Conservation (phyloP, 2,113 vertebrate species). For the Psittacula cyanocephala region DNA sequence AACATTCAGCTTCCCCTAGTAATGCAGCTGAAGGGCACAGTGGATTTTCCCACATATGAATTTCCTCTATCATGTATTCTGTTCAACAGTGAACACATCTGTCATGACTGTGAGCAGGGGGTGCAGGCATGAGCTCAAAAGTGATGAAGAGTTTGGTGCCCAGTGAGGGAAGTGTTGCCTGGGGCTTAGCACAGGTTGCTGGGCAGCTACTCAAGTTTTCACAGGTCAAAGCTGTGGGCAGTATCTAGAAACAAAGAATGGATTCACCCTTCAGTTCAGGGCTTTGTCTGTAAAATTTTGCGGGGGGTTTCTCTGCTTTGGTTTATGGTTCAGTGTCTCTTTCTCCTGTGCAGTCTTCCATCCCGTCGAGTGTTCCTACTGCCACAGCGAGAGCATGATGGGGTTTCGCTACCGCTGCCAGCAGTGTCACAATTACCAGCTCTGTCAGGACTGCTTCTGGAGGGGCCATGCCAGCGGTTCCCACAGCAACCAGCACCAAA, state of each 20-base stretch:
- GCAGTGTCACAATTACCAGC: constrained; percentile 99
- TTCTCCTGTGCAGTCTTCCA: constrained; percentile 88
- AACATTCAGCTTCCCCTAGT: neutral
- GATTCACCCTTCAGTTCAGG: neutral
- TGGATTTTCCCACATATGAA: neutral
- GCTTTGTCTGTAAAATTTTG: neutral
- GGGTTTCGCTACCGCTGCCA: constrained; percentile 99
- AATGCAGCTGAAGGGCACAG: neutral
- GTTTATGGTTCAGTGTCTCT: neutral
- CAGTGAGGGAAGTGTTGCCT: neutral
- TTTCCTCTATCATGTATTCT: neutral
- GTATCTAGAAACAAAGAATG: neutral
- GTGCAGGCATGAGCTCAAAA: neutral
- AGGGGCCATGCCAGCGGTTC: constrained; percentile 97
- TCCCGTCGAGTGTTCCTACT: constrained; percentile 98
- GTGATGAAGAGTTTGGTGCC: neutral
- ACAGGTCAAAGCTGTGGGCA: neutral
- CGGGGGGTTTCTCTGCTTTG: neutral
- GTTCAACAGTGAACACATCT: neutral
- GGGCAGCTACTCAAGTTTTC: neutral
- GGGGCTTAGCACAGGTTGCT: neutral
- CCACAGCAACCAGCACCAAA: constrained; percentile 99
- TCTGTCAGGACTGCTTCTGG: constrained; percentile 99
- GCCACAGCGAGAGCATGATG: constrained; percentile 99
- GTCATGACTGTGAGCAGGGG: neutral